Conservation (phyloP, 2,888 invertebrate genomes). For the Apotomis turbidana region DNA sequence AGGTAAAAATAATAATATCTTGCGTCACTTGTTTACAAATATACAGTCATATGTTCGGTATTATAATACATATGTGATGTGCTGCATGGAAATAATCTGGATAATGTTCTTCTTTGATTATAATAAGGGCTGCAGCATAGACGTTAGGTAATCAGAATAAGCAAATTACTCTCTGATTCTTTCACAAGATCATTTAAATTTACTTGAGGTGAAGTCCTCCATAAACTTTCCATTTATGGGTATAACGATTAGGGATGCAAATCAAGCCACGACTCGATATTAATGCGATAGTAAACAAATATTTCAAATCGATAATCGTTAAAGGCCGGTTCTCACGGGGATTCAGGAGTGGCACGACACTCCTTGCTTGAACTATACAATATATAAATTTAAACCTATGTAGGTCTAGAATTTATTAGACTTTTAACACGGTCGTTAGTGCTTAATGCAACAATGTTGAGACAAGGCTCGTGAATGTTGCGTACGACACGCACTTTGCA, state of each 20-base stretch:
- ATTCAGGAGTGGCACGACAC: slow-evolving; percentile 37
- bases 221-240: not conserved
- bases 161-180: not conserved
- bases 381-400: not conserved
- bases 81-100: too few species aligned
- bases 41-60: too few species aligned
- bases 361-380: slow-evolving; percentile 24
- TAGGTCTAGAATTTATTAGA: slow-evolving; percentile 20
- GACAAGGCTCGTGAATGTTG: slow-evolving; percentile 21
- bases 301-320: slow-evolving; percentile 14
- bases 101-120: too few species aligned
- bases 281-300: slow-evolving; percentile 25
- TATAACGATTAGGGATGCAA: slow-evolving; percentile 2
- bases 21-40: too few species aligned
- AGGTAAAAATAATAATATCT: too few species aligned
- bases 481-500: slow-evolving; percentile 19
- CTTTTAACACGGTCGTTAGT: slow-evolving; percentile 23
- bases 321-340: slow-evolving; percentile 32
- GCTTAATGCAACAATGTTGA: slow-evolving; percentile 20
- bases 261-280: slow-evolving; percentile 27
- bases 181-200: not conserved
- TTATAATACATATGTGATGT: too few species aligned
- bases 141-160: too few species aligned
- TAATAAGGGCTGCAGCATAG: too few species aligned
- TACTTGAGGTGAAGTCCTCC: not conserved